These are phyloP conservation scores for Cantharis flavilabris DNA, from an alignment of 2,888 invertebrate species.

Conservation along the genomic window DNA sequence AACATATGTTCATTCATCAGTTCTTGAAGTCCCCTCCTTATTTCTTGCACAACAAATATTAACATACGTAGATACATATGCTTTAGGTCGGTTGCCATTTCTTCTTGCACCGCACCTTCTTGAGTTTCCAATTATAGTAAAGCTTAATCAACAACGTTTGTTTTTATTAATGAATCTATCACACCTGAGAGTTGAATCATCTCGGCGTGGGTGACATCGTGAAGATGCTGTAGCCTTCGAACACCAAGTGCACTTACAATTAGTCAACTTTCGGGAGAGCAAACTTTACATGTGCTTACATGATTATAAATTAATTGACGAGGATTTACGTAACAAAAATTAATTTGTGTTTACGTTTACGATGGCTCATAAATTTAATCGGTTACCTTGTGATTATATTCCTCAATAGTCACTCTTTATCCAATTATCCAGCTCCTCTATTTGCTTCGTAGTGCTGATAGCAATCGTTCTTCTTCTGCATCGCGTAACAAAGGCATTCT, in stretches of 20 bases:
- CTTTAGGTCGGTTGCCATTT: slow-evolving; percentile 48
- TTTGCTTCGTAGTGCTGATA: background rate
- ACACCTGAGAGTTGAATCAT: slow-evolving; percentile 53
- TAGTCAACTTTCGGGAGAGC: background rate
- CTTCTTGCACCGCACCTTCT: slow-evolving; percentile 50
- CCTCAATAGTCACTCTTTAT: background rate
- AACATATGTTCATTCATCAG: slow-evolving; percentile 53
- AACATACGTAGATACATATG: slow-evolving; percentile 42
- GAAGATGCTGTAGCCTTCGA: slow-evolving; percentile 27
- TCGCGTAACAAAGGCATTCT: background rate
- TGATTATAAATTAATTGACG: background rate
- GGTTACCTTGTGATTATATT: background rate
- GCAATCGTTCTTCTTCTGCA: background rate
- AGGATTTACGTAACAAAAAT: background rate
- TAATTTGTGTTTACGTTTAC: background rate
- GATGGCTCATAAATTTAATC: background rate
- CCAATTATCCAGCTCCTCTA: background rate
- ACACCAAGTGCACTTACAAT: slow-evolving; percentile 20
- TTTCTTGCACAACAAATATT: slow-evolving; percentile 43
- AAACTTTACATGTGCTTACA: background rate
- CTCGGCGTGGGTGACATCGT: slow-evolving; percentile 36
- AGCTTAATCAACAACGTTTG: slow-evolving; percentile 53
- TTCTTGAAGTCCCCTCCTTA: slow-evolving; percentile 35
- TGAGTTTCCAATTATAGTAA: slow-evolving; percentile 54
- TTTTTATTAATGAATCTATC: slow-evolving; percentile 56